Conservation (phyloP, 2,113 vertebrate genomes). For the Cinclus mexicanus region DNA sequence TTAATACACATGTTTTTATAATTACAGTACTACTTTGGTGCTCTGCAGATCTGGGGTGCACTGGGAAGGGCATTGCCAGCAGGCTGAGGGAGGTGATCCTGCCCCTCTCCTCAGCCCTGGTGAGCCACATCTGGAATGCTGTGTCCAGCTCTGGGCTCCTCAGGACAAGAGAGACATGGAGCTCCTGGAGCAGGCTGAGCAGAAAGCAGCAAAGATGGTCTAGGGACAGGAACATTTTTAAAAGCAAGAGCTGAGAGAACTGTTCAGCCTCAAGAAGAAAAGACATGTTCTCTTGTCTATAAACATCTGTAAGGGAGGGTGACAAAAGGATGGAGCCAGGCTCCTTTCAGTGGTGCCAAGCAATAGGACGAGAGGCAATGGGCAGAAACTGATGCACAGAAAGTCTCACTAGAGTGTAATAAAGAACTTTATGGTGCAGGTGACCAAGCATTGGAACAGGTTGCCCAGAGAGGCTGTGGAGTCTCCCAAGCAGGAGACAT, state of each 20-base stretch:
- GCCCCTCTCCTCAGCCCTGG: background rate
- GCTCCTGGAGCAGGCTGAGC: background rate
- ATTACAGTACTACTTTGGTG: background rate
- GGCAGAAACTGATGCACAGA: background rate
- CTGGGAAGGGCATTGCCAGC: background rate
- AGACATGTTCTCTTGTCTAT: too few relatives aligned
- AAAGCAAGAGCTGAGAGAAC: background rate
- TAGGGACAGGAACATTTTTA: background rate
- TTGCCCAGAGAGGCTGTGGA: background rate
- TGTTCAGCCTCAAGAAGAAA: background rate
- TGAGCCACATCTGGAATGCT: background rate
- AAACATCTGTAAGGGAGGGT: background rate
- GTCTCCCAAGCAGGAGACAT: background rate
- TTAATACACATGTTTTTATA: background rate
- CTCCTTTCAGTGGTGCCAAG: background rate
- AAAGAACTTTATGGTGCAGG: background rate
- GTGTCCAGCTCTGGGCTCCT: background rate
- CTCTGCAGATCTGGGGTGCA: background rate
- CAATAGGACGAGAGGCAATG: background rate
- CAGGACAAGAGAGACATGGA: background rate
- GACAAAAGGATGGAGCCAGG: background rate
- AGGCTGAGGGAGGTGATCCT: fast-evolving
- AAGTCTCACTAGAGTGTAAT: background rate
- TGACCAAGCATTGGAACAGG: background rate
- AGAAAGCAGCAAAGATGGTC: background rate